Base-by-base conservation (phyloP, 2,113 vertebrate species). In the Parotia lawesii region DNA sequence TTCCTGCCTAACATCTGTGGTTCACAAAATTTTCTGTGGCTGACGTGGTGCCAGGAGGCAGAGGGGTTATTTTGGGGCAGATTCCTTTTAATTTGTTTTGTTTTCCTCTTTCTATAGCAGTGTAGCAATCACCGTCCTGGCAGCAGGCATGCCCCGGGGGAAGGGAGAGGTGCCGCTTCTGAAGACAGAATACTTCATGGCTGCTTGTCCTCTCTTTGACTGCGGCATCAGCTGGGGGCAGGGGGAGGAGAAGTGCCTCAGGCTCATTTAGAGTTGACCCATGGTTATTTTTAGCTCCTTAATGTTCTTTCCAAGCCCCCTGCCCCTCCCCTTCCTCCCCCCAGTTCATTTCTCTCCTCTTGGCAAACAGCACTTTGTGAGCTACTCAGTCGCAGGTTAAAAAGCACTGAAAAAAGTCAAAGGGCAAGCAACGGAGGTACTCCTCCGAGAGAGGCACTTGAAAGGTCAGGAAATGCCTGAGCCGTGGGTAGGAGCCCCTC, bases 241-340 rank as follows among this genome's bases (percentile, higher is more conserved):
- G 87, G 53, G 45, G 77, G 70, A 92, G 77, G 74, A 90, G 88
- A 75, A 47, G 48, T n/a, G 86, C 90, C 81, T 82, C 35, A 16
- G 80, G 73, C 78, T 87, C 66, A 74, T 87, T 96, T 87, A 77
- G 81, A 85, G 81, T 91, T 96, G 96, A 97, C 95, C 96, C 54
- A 74, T 13, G 37, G 93, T 89, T 98, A 97, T 98, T 97, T 98
- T 98, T 98, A 98, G 96, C 92, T 95, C 84, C 80, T 93, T 96
- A 97, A 97, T 95, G 94, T 90, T 96, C 93, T 94, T 90, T 80
- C 73, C 70, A 87, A 90, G 65, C 33, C 83, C 87, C 64, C 31
- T 57, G 33, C 14, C 9, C 21, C 84, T 66, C 42, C 53, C 75
- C 66, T 50, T 76, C n/a, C 47, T 50, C 86, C 64, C 91, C 73